These are phyloP conservation scores for Conops quadrifasciatus DNA, from an alignment of 2,888 invertebrate species.

Conservation along the genomic window DNA sequence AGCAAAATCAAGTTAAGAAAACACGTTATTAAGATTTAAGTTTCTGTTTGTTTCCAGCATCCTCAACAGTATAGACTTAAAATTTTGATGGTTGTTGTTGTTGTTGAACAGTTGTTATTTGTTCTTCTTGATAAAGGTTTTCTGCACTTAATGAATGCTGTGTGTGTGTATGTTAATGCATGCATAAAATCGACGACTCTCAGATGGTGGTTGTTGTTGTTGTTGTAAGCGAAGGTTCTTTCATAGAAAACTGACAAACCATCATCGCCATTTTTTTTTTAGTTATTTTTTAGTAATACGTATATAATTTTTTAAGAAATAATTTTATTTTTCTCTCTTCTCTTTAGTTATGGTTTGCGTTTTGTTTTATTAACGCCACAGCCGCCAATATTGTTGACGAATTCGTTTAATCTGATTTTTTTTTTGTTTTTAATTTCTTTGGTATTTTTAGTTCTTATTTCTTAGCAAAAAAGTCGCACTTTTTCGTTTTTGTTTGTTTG, in stretches of 20 bases:
- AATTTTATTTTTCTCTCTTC: too few relatives aligned
- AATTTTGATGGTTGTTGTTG: too few relatives aligned
- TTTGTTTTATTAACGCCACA: too few relatives aligned
- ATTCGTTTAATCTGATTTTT: not conserved
- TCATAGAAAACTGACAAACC: not conserved
- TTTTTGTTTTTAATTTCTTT: not conserved
- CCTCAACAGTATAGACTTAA: slow-evolving; percentile 17
- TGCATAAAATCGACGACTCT: not conserved
- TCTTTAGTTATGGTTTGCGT: too few relatives aligned
- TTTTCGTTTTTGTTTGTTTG: slow-evolving; percentile 4
- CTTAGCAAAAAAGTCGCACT: slow-evolving; percentile 14
- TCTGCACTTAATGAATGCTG: too few relatives aligned
- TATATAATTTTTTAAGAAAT: too few relatives aligned
- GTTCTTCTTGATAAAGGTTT: too few relatives aligned
- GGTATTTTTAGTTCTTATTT: not conserved
- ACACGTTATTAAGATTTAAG: too few relatives aligned
- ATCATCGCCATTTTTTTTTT: not conserved
- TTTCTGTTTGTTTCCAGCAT: slow-evolving; percentile 15
- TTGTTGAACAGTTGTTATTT: too few relatives aligned
- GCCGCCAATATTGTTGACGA: not conserved
- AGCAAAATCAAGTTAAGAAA: not conserved
- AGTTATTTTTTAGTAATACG: not conserved
- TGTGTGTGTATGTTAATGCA: not conserved
- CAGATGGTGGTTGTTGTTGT: not conserved
- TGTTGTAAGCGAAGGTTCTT: not conserved